Evolutionary conservation across 2,888 invertebrate genomes (phyloP), one percentile per base, ranked within the genome.

Genomic region (Acronicta aceris): DNA sequence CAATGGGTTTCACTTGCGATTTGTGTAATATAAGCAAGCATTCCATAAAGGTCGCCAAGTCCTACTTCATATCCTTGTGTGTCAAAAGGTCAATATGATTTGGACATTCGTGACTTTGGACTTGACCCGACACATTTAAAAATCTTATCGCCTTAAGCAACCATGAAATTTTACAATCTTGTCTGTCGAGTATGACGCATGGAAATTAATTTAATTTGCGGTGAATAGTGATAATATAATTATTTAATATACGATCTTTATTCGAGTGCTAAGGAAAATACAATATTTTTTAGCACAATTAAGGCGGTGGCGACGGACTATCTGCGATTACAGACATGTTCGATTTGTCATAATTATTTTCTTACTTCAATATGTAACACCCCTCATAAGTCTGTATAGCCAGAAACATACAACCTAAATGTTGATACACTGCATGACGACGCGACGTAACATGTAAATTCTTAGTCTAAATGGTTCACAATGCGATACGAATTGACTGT

Each of bases 401-500:
- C 33, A 12, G 33, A 33, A 33, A 33, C 12, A 33, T 33, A 59
- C 38, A 52, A 53, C 49, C 38, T 41, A 58, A 21, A 62, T 60
- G 57, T 59, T 64, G 56, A 60, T 65, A 53, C 55, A 55, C 55
- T 36, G n/a, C n/a, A n/a, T n/a, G 55, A 57, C 47, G 53, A 55
- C 58, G 49, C 4, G 33, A 4, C 33, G 12, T 54, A 61, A 59
- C 50, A 42, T 54, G 54, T 68, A 30, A n/a, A 50, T 72, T 49
- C 52, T 65, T 56, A 53, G 48, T 61, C 69, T 66, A 64, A 71
- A 79, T 78, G 59, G 57, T 54, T 61, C 74, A 79, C 78, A 82
- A 84, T 78, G 71, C 69, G 59, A 42, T 56, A 60, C 63, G 59
- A 79, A 80, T 79, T 77, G 75, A 53, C 52, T 72, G 63, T 63